Conservation (phyloP, 2,797 vertebrate genomes). For the Phrynocephalus forsythii region DNA sequence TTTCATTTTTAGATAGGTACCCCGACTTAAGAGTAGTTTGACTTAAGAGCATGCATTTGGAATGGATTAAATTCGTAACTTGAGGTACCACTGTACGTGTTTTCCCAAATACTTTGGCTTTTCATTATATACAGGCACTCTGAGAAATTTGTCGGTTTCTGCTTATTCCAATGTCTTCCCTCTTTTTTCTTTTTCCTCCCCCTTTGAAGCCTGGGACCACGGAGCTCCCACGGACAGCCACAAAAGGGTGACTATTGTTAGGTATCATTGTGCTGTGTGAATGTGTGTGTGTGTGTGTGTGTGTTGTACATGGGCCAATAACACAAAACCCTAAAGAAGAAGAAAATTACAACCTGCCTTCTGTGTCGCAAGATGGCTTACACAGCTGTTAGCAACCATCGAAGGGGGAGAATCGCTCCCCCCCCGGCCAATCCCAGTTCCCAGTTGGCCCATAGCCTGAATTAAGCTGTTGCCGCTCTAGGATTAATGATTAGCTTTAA, state of each 20-base stretch:
- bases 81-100: no score
- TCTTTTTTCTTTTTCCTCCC: neutral
- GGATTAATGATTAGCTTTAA: slow-evolving; percentile 47
- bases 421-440: neutral
- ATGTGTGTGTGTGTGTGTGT: neutral
- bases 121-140: no score
- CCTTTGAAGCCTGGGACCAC: neutral
- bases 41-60: no score
- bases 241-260: neutral
- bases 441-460: neutral
- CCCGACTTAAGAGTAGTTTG: no score
- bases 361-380: neutral
- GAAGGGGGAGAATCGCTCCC: neutral
- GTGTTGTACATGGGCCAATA: neutral
- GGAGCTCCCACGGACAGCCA: neutral
- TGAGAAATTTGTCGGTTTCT: no score
- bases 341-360: neutral
- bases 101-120: no score
- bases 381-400: accelerated
- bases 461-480: slow-evolving; percentile 11
- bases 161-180: no score
- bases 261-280: no score
- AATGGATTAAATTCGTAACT: no score
- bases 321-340: neutral
- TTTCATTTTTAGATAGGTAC: no score